Conservation (phyloP, 2,888 invertebrate genomes). For the Mesorhabditis spiculigera region DNA sequence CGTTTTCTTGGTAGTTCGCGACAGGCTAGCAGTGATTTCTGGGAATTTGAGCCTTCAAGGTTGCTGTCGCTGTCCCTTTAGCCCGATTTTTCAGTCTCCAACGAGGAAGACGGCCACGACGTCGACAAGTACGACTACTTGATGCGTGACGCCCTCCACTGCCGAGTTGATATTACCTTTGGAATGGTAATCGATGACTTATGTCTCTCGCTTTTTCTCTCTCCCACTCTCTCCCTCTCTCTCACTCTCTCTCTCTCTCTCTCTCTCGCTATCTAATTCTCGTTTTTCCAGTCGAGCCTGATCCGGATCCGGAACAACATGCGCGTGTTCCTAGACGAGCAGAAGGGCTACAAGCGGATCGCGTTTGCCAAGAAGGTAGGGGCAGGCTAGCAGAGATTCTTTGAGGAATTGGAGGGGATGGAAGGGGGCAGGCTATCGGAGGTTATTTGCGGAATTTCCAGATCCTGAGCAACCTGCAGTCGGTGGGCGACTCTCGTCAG, state of each 20-base stretch:
- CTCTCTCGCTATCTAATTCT: neutral
- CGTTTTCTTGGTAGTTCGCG: neutral
- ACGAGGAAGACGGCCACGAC: constrained; percentile 34
- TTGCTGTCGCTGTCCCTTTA: constrained; percentile 11
- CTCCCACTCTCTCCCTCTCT: too few relatives aligned
- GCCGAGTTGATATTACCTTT: constrained; percentile 23
- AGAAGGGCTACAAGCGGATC: constrained; percentile 19
- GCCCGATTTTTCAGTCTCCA: constrained; percentile 19
- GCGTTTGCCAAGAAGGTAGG: constrained; percentile 1
- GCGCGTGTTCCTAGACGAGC: constrained; percentile 22
- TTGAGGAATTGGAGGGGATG: too few relatives aligned
- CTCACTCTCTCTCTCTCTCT: neutral
- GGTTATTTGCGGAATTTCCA: constrained; percentile 1
- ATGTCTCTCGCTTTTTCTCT: neutral
- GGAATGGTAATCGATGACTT: constrained; percentile 12
- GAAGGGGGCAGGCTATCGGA: neutral
- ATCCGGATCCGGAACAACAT: constrained; percentile 21
- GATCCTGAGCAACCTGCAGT: constrained; percentile 21
- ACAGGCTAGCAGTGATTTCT: constrained; percentile 62
- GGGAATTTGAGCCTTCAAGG: constrained; percentile 68
- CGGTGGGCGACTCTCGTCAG: constrained; percentile 31
- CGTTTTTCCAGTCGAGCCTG: constrained; percentile 14
- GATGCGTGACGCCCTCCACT: constrained; percentile 61
- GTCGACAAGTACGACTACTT: constrained; percentile 68
- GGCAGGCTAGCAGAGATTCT: too few relatives aligned